A percentile compares a stretch with the other conserved stretches of the same genome.
phyloP scores from a whole-genome alignment of 2,113 vertebrate genomes.

The Macquaria ambigua region DNA sequence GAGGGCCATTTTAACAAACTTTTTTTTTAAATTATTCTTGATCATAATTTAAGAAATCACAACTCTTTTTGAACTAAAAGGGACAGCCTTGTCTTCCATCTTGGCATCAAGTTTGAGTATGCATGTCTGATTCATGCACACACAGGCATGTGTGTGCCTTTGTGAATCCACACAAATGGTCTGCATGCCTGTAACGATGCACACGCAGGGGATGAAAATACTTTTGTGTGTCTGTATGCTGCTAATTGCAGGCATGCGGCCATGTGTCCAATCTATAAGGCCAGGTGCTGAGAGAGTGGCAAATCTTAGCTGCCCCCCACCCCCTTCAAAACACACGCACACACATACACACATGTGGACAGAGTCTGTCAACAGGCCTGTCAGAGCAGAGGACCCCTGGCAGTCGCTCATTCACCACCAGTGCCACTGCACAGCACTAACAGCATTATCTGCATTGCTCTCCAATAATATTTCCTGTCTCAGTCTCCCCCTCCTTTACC shows the following conservation, averaged over 20 bases:
- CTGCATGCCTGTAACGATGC: conserved; percentile 26
- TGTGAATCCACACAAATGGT: conserved; percentile 9
- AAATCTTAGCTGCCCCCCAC: conserved; percentile 30
- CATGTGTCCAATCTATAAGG: conserved; percentile 55
- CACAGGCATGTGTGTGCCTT: conserved; percentile 6
- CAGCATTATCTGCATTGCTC: conserved; percentile 67
- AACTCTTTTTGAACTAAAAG: neutral
- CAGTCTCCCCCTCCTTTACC: neutral
- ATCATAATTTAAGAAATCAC: neutral
- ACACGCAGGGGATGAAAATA: conserved; percentile 32
- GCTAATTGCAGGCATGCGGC: conserved; percentile 61
- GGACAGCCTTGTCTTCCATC: neutral
- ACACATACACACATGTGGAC: conserved; percentile 52
- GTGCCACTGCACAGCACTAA: conserved; percentile 59
- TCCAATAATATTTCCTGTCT: conserved; percentile 55
- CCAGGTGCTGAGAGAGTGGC: conserved; percentile 60
- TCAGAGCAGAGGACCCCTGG: conserved; percentile 60
- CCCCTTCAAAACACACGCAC: neutral
- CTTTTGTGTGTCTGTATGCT: conserved; percentile 23
- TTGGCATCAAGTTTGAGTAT: neutral
- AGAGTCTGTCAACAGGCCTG: conserved; percentile 70
- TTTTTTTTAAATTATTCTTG: neutral
- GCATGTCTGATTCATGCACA: neutral
- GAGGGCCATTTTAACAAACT: neutral
- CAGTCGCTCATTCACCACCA: conserved; percentile 72